A percentile compares a stretch with the other conserved stretches of the same genome.
These are phyloP conservation scores for Morone saxatilis DNA, from an alignment of 2,113 vertebrate species.

Conservation along the genomic window DNA sequence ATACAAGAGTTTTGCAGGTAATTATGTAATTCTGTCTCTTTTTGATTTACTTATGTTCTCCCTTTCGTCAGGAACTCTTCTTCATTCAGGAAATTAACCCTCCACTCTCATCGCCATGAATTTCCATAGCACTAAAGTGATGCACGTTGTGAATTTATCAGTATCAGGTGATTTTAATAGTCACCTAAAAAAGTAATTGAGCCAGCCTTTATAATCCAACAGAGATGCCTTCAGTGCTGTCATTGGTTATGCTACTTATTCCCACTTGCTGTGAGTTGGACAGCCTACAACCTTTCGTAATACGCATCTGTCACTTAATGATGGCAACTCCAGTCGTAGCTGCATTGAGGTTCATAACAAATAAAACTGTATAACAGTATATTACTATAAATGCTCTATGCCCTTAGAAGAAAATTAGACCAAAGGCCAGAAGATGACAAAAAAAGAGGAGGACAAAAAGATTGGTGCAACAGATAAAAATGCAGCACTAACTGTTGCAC, in stretches of 20 bases:
- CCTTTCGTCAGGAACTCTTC: background rate
- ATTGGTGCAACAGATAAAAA: no score
- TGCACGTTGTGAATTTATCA: background rate
- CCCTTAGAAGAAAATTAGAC: background rate
- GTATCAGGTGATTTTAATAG: background rate
- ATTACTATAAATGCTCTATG: no score
- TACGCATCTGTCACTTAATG: background rate
- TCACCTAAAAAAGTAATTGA: background rate
- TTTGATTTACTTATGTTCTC: background rate
- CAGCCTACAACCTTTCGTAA: background rate
- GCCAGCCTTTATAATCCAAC: background rate
- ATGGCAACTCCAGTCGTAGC: background rate
- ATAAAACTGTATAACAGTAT: background rate
- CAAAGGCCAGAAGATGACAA: background rate
- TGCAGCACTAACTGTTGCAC: no score
- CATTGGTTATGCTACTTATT: background rate
- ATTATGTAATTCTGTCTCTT: background rate
- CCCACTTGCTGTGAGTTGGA: background rate
- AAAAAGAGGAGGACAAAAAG: no score
- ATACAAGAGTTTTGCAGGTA: background rate
- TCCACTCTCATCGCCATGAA: background rate
- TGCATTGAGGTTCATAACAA: background rate
- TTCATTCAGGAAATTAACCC: no score
- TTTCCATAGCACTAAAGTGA: background rate
- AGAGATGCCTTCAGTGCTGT: background rate